These are phyloP conservation scores for Muscicapa striata DNA, from an alignment of 2,797 vertebrate species.

Conservation along the genomic window DNA sequence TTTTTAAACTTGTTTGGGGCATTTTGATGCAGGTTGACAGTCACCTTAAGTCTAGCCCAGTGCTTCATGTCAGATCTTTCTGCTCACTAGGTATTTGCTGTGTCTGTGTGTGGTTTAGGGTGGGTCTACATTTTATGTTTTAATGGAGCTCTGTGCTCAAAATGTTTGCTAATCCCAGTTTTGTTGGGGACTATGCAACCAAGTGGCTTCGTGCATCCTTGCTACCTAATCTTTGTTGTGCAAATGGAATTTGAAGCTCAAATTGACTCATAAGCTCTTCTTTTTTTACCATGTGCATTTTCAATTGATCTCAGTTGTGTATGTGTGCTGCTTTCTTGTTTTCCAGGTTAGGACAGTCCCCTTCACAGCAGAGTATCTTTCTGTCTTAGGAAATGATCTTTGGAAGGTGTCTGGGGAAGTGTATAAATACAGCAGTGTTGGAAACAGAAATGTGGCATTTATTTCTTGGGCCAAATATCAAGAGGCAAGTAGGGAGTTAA, in stretches of 20 bases:
- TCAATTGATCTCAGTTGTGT: background rate
- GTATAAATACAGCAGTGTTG: fast-evolving
- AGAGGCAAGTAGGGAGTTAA: background rate
- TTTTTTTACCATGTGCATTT: background rate
- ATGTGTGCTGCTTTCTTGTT: background rate
- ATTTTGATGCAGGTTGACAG: background rate
- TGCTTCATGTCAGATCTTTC: background rate
- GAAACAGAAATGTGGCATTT: background rate
- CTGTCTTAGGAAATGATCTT: background rate
- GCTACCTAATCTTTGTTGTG: background rate
- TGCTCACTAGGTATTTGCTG: background rate
- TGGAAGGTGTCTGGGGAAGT: background rate
- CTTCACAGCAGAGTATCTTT: background rate
- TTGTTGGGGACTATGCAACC: background rate
- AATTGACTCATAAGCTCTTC: background rate
- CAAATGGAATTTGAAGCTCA: background rate
- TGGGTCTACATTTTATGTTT: background rate
- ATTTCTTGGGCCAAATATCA: background rate
- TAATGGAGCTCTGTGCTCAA: background rate
- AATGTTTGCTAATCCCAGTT: background rate
- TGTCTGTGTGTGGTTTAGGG: background rate
- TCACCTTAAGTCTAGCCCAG: background rate
- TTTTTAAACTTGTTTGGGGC: background rate
- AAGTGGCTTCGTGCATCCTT: background rate
- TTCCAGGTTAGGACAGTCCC: background rate